Evolutionary conservation across 2,797 vertebrate genomes (phyloP), one percentile per base, ranked within the genome.

Genomic region (Mus spretus): DNA sequence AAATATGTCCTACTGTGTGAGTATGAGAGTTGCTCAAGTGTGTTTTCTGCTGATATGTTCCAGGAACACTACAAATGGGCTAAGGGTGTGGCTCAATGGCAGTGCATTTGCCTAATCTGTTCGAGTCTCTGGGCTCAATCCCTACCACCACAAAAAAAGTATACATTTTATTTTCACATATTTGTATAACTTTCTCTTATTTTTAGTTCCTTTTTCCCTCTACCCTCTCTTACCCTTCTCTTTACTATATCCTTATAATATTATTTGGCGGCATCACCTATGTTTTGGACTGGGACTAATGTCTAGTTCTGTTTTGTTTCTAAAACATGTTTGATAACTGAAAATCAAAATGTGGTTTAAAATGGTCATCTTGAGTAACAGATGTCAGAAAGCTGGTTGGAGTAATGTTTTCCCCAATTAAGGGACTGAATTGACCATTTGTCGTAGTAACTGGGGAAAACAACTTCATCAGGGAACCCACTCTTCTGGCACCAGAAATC

Each of bases 361-460:
- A 93, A 65, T 65, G 93, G 90, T 98, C 96, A 93, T 96, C 94
- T 93, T 97, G 88, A 93, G 59, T 90, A 94, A 83, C 85, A 95
- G 93, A 94, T 96, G 96, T 95, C 95, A 94, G 88, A 91, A 96
- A 96, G 74, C 93, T 95, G 24, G 85, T 92, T 93, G 65, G 61
- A 97, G 96, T 97, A 93, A 97, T 96, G 92, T 94, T 97, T 98
- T 96, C 93, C 96, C 72, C n/a, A 98, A 53, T 94, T 89, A 86
- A 95, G 85, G 88, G 82, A 90, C 85, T 96, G 96, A 96, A 96
- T 91, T 96, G 97, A 97, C 95, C 88, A 89, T 94, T 97, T 97
- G 93, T 97, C 63, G 90, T 89, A 92, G 88, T 95, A 91, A 93
- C 91, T 96, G 91, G 89, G 96, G 63, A 97, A 96, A 97, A 97